A percentile compares a stretch with the other conserved stretches of the same genome.
Conservation (phyloP, 92 coral and sea anemone genomes). For the Paragorgia papillata region DNA sequence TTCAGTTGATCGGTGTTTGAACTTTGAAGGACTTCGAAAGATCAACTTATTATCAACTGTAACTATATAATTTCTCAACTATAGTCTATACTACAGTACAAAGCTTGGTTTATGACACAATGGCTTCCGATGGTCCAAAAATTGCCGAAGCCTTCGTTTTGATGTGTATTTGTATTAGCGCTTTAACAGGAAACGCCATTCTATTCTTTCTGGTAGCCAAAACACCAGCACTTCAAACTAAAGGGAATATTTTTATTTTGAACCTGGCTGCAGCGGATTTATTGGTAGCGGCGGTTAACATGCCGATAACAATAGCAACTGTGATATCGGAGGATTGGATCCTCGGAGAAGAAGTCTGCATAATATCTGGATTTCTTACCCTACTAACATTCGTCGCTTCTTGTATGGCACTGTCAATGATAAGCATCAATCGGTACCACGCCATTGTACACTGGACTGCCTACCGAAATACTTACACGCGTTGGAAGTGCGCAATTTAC, state of each 20-base stretch:
- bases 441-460: constrained; percentile 73
- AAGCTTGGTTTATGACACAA: too few relatives aligned
- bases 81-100: too few relatives aligned
- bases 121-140: too few relatives aligned
- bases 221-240: constrained; percentile 55
- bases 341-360: constrained; percentile 62
- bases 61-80: too few relatives aligned
- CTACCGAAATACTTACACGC: constrained; percentile 49
- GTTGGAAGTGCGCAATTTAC: constrained; percentile 35
- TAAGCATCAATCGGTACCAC: constrained; percentile 73
- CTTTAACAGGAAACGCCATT: constrained; percentile 59
- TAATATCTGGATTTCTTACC: constrained; percentile 63
- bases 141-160: constrained; percentile 61
- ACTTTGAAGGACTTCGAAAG: too few relatives aligned
- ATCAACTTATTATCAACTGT: too few relatives aligned
- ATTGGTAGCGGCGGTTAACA: constrained; percentile 65
- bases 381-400: constrained; percentile 76
- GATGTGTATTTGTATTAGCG: constrained; percentile 53
- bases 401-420: constrained; percentile 76
- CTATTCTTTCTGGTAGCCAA: constrained; percentile 58
- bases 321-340: constrained; percentile 60
- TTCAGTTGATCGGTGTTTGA: too few relatives aligned
- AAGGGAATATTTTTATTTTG: constrained; percentile 67
- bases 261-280: constrained; percentile 76
- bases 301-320: constrained; percentile 71